A percentile compares a stretch with the other conserved stretches of the same genome.
Conservation (phyloP, 2,113 vertebrate species). For the Archocentrus centrarchus region DNA sequence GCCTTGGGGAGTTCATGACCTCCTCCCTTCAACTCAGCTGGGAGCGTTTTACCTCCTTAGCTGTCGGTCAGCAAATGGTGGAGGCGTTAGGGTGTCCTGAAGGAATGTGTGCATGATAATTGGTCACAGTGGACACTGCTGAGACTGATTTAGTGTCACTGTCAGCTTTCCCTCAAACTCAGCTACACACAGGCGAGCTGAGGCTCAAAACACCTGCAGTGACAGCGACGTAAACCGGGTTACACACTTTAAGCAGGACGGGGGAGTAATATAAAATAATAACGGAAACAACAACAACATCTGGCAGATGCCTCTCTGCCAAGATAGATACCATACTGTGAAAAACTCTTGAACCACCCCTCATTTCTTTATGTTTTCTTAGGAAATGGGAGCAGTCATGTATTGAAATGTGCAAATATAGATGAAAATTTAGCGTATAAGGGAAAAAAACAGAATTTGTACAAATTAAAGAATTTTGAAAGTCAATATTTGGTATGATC, state of each 20-base stretch:
- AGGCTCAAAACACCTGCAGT: not conserved
- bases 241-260: not conserved
- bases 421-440: not conserved
- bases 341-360: not conserved
- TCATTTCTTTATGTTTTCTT: not conserved
- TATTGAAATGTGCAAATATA: not conserved
- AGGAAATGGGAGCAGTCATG: not conserved
- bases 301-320: not conserved
- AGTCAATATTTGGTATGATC: not conserved
- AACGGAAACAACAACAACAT: not conserved
- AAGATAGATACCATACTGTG: not conserved
- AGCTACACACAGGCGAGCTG: not conserved
- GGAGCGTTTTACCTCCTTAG: not conserved
- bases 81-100: not conserved
- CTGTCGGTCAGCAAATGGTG: not conserved
- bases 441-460: not conserved
- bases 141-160: not conserved
- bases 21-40: constrained; percentile 27
- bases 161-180: not conserved
- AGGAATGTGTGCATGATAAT: not conserved
- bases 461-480: no score
- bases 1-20: constrained; percentile 51
- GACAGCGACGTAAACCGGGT: not conserved
- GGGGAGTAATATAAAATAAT: not conserved
- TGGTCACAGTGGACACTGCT: not conserved